phyloP scores from a whole-genome alignment of 1,140 invertebrate genomes.

The Andrena cerasifolii region DNA sequence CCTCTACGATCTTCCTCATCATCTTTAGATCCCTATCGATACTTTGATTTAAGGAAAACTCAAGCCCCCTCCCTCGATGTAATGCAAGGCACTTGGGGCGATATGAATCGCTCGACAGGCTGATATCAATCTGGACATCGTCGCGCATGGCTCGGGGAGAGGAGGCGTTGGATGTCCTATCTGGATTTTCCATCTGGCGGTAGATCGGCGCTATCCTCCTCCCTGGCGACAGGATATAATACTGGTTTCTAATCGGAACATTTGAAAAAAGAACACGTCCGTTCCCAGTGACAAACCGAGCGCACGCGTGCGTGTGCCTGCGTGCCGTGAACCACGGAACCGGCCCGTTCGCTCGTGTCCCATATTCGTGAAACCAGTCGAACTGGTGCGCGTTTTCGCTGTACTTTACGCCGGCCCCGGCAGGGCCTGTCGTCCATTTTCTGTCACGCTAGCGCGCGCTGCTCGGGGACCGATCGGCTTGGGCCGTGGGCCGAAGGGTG shows the following conservation, averaged over 20 bases:
- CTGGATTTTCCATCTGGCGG: conserved; percentile 19
- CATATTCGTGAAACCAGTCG: conserved; percentile 45
- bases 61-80: too few species aligned
- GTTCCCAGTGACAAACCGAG: conserved; percentile 17
- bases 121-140: not conserved
- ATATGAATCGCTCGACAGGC: not conserved
- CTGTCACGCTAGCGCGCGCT: not conserved
- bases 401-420: too few species aligned
- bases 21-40: too few species aligned
- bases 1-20: too few species aligned
- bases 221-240: conserved; percentile 5
- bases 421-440: too few species aligned
- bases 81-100: not conserved
- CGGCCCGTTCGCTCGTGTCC: conserved; percentile 20
- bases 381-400: conserved; percentile 11
- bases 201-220: conserved; percentile 7
- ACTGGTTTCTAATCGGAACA: conserved; percentile 24
- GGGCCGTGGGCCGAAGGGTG: too few species aligned
- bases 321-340: conserved; percentile 27
- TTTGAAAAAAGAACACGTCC: conserved; percentile 34
- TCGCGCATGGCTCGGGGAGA: not conserved
- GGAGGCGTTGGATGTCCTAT: not conserved
- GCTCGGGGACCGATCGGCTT: too few species aligned
- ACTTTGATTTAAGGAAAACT: too few species aligned
- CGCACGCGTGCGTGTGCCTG: not conserved